These are phyloP conservation scores for Amorpha juglandis DNA, from an alignment of 2,888 invertebrate genomes.

Conservation along the genomic window DNA sequence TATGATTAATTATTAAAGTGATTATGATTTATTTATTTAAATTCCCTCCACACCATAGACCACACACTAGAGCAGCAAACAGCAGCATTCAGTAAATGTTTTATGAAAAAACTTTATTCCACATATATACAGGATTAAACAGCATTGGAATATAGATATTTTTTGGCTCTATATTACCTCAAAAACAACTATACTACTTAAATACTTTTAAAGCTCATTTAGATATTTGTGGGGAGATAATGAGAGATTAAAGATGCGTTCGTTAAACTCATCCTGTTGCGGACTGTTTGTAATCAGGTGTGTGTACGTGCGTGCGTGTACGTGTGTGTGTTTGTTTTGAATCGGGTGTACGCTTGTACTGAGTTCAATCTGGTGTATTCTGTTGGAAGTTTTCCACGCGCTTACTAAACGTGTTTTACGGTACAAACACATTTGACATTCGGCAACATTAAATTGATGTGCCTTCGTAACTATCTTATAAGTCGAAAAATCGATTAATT, in stretches of 20 bases:
- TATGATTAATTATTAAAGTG: no score
- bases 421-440: conserved; percentile 31
- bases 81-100: no score
- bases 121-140: no score
- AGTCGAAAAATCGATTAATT: not conserved
- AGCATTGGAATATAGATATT: no score
- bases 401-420: conserved; percentile 33
- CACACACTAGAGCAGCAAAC: no score
- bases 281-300: not conserved
- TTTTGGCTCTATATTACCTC: not conserved
- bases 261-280: conserved; percentile 5
- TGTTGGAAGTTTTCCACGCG: conserved; percentile 31
- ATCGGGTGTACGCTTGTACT: no score
- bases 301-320: conserved; percentile 9
- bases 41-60: no score
- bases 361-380: no score
- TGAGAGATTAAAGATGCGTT: conserved; percentile 3
- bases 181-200: not conserved
- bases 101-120: no score
- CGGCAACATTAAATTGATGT: conserved; percentile 27
- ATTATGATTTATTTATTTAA: no score
- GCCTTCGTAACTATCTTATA: conserved; percentile 11
- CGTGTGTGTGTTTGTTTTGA: conserved; percentile 16
- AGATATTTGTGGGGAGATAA: conserved; percentile 15
- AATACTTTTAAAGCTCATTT: no score